A percentile compares a stretch with the other conserved stretches of the same genome.
phyloP scores from a whole-genome alignment of 2,797 vertebrate genomes.

The Lindbergichthys nudifrons region DNA sequence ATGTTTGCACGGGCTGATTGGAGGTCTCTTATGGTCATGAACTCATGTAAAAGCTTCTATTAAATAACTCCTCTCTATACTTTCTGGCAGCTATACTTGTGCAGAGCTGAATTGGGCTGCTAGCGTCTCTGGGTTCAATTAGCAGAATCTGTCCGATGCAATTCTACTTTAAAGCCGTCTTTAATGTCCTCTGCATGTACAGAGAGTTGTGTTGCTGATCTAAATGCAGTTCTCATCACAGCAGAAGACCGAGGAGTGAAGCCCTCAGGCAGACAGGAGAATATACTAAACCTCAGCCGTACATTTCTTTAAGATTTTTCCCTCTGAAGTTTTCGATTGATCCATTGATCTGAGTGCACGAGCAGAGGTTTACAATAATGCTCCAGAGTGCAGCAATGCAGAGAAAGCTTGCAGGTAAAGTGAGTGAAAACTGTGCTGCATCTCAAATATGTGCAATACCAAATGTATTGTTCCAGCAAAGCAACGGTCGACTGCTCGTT shows the following conservation, averaged over 20 bases:
- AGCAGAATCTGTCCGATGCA: neutral
- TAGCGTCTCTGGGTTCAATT: neutral
- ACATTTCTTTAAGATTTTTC: neutral
- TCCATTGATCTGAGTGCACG: neutral
- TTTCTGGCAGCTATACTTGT: neutral
- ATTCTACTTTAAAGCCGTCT: neutral
- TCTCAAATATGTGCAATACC: neutral
- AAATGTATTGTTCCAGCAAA: too few species aligned
- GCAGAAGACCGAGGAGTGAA: neutral
- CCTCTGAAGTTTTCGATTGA: neutral
- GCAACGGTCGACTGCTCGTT: too few species aligned
- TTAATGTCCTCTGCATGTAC: neutral
- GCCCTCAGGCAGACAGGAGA: neutral
- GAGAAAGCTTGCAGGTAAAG: neutral
- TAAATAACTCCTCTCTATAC: neutral
- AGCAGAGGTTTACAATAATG: neutral
- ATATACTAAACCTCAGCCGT: neutral
- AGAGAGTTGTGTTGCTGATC: conserved; percentile 4
- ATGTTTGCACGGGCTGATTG: too few species aligned
- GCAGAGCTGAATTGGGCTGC: neutral
- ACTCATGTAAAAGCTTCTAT: neutral
- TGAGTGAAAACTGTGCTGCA: neutral
- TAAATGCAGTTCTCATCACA: neutral
- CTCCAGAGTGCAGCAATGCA: neutral
- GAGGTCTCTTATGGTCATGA: neutral